phyloP scores from a whole-genome alignment of 2,113 vertebrate genomes.

The Trochalopteron elliotii region DNA sequence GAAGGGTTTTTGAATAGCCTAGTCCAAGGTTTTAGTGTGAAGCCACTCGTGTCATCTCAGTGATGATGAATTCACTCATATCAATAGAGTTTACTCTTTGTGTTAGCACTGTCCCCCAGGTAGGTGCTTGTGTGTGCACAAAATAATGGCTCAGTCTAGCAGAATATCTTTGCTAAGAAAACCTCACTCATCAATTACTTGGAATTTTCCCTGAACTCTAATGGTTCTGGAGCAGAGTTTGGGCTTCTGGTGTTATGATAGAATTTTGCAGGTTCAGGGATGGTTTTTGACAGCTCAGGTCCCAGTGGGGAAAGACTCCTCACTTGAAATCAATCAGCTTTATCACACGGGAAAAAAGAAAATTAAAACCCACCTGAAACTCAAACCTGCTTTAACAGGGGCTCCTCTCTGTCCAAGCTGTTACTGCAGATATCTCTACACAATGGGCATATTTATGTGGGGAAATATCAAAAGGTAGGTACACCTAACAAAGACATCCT shows the following conservation, averaged over 20 bases:
- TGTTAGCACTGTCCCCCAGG: not conserved
- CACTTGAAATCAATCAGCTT: constrained; percentile 19
- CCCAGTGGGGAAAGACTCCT: not conserved
- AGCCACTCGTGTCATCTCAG: not conserved
- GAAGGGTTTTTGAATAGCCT: not conserved
- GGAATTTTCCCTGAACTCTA: not conserved
- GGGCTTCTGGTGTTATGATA: not conserved
- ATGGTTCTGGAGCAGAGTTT: not conserved
- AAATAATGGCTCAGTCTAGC: not conserved
- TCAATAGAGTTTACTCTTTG: not conserved
- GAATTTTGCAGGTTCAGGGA: constrained; percentile 19
- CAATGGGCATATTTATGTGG: not conserved
- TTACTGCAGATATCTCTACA: not conserved
- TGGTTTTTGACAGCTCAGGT: constrained; percentile 26
- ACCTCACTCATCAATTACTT: not conserved
- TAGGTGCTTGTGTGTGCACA: not conserved
- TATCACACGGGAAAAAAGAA: not conserved
- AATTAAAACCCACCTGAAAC: not conserved
- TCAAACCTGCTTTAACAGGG: not conserved
- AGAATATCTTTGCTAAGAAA: not conserved
- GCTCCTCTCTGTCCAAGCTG: not conserved
- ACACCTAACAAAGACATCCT: not conserved
- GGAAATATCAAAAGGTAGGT: not conserved
- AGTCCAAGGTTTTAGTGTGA: not conserved
- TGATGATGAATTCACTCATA: not conserved